Percentiles rank a stretch among this genome's conserved stretches.
Conservation (phyloP, 2,888 invertebrate species). For the Frankliniella intonsa region DNA sequence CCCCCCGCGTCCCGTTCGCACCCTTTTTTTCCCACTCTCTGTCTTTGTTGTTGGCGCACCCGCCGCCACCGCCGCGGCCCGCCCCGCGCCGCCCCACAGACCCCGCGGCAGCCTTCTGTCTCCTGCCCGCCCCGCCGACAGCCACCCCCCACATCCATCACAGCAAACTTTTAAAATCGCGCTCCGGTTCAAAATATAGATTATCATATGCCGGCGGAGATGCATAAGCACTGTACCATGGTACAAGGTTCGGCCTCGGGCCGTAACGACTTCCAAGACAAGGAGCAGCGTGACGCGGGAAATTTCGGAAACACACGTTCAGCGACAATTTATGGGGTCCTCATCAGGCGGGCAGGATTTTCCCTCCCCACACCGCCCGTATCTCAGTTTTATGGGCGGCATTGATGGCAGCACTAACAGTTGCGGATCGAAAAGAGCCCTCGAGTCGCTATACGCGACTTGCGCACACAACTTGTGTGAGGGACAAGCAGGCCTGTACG, state of each 20-base stretch:
- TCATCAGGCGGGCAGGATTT: neutral
- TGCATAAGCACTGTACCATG: neutral
- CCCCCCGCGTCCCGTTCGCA: slow-evolving; percentile 1
- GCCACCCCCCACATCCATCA: too few species aligned
- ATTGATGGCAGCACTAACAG: slow-evolving; percentile 5
- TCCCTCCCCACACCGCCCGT: slow-evolving; percentile 9
- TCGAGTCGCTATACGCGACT: neutral
- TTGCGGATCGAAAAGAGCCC: neutral
- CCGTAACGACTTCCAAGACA: neutral
- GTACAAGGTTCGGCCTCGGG: neutral
- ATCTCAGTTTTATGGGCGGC: slow-evolving; percentile 22
- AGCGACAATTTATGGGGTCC: slow-evolving; percentile 16
- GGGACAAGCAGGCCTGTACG: neutral
- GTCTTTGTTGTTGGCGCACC: slow-evolving; percentile 23
- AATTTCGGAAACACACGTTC: neutral
- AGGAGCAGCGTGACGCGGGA: neutral
- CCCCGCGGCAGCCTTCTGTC: neutral
- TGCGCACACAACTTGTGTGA: neutral
- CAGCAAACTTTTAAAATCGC: too few species aligned
- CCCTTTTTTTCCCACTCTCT: slow-evolving; percentile 23
- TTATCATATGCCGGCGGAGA: neutral
- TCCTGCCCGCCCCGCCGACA: too few species aligned
- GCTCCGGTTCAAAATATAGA: too few species aligned
- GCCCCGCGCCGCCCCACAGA: neutral
- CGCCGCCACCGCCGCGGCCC: neutral